Base-by-base conservation (phyloP, 1,140 invertebrate genomes). In the Aphis craccivora region DNA sequence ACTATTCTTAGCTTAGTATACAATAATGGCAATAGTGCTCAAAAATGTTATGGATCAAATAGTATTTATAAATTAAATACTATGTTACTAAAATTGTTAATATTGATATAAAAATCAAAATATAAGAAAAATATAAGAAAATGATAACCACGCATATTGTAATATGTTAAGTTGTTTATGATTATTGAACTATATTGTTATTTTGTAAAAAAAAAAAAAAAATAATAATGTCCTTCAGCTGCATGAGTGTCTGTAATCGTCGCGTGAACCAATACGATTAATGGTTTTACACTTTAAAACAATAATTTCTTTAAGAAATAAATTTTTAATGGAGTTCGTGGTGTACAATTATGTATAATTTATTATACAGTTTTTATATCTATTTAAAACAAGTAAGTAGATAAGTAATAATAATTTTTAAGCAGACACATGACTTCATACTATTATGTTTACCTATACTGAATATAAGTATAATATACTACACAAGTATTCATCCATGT, bases 321-420 rank as follows among this genome's bases (percentile, higher is more conserved):
- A 30, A 60, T 60, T 60, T 11, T 30, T 9, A 60, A 25, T n/a
- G 30, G 4, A 30, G 30, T n/a, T 67, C 4, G 4, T 14, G 4
- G 3, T 14, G 14, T 67, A 18, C 2, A 67, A n/a, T 60, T 25
- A 30, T 30, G 2, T 25, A 30, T 60, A 9, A 25, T 30, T 67
- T n/a, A 0, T 67, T n/a, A 67, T n/a, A 67, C 0, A 18, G 0
- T 67, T 67, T 0, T 5, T 0, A 22, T 18, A 2, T 45, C 2
- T 67, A 67, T 67, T 67, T 67, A 2, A 67, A n/a, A 67, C 22
- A 67, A 67, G 60, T 14, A 67, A 67, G 9, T n/a, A n/a, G 37
- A 40, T 40, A 40, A 40, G 11, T 45, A 45, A 45, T 45, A 11
- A n/a, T n/a, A 22, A 4, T 60, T 60, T 60, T 30, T 2, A 60